Evolutionary conservation across 2,113 vertebrate species (phyloP), one percentile per base, ranked within the genome.

Genomic region (Mesembrinibis cayennensis): DNA sequence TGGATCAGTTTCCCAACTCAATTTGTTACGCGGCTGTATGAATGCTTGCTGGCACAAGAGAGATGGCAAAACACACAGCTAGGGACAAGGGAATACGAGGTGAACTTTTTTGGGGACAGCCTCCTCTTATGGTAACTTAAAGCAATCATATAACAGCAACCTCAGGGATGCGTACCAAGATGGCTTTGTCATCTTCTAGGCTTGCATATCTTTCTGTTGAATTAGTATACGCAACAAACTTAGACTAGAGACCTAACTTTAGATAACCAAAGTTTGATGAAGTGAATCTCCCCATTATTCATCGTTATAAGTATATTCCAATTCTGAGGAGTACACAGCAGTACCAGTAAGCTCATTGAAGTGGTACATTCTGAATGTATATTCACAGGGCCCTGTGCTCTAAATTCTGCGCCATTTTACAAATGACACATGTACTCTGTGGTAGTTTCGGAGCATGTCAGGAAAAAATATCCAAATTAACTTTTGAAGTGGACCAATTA

Each of bases 401-500:
- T 45, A 66, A 73, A 52, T 40, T 67, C 67, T 87, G 44, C 7
- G 3, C 36, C 49, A 16, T 91, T 89, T 38, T 55, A 70, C 69
- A 72, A 72, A 84, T 40, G 29, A 42, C 25, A n/a, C 11, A 6
- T 5, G 6, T 45, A 65, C 38, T 90, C 42, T 69, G 15, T 32
- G 29, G 23, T 85, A 58, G 36, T 49, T 90, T 73, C 2, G 3
- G 55, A 70, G n/a, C 50, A 84, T 14, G 42, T 77, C 7, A 36
- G 70, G 74, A 69, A 90, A 93, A 94, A 93, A 82, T 65, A 90
- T 16, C 53, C 90, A 94, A 91, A 88, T 91, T 81, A 93, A 95
- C 90, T 93, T 96, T 49, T 90, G 78, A 94, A 95, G 71, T 86
- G 45, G 74, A 92, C 55, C 80, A 93, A 90, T 95, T 95, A 95